Evolutionary conservation across 1,140 invertebrate species (phyloP).

Genomic region (Drosophila athabasca): DNA sequence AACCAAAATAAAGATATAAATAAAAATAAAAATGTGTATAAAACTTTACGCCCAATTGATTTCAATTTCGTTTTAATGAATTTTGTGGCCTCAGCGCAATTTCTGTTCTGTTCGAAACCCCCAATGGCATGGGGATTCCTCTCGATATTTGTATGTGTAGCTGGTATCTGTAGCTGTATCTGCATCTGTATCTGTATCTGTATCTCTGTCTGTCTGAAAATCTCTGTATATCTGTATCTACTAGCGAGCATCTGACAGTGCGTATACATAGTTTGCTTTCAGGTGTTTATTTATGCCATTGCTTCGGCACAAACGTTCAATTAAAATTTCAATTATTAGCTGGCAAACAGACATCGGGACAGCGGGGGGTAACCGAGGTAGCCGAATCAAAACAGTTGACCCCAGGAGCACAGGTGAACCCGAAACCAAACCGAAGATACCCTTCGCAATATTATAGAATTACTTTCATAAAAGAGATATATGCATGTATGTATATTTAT

Average conservation of each 20-base stretch:
- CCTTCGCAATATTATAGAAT: too few relatives aligned
- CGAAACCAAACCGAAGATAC: too few relatives aligned
- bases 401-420: too few relatives aligned
- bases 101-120: conserved; percentile 24
- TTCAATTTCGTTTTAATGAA: conserved; percentile 68
- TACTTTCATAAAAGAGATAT: too few relatives aligned
- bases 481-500: too few relatives aligned
- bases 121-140: conserved; percentile 2
- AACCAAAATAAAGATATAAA: conserved; percentile 3
- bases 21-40: conserved; percentile 27
- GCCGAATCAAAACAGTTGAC: too few relatives aligned
- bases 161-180: not conserved
- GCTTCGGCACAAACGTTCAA: conserved; percentile 55
- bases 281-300: conserved; percentile 63
- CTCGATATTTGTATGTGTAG: not conserved
- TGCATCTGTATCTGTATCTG: not conserved
- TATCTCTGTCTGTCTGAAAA: too few relatives aligned
- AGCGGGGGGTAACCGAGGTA: not conserved
- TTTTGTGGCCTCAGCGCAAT: conserved; percentile 49
- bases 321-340: conserved; percentile 77
- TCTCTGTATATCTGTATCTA: not conserved
- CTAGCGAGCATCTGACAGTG: not conserved
- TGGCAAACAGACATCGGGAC: conserved; percentile 37
- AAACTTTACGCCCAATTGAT: conserved; percentile 68
- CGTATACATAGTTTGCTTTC: conserved; percentile 24